Conservation (phyloP, 2,113 vertebrate species). For the Capra hircus region DNA sequence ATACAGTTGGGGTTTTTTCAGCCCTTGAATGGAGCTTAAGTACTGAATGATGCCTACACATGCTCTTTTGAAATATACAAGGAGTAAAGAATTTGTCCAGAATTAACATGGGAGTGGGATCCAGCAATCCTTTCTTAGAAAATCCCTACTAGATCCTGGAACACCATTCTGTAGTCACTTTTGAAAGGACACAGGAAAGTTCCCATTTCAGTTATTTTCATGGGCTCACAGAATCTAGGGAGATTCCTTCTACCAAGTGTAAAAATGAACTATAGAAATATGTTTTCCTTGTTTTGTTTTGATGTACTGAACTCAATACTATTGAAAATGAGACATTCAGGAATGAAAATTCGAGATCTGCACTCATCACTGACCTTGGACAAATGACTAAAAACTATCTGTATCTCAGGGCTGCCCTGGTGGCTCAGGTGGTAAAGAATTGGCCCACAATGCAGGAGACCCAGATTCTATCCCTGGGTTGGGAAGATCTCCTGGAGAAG, state of each 20-base stretch:
- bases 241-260: background rate
- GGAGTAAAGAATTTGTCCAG: background rate
- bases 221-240: background rate
- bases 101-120: background rate
- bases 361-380: background rate
- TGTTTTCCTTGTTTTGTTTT: background rate
- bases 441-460: background rate
- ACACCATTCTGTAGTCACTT: background rate
- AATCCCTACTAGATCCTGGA: background rate
- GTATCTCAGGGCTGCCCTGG: background rate
- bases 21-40: background rate
- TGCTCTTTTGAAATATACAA: background rate
- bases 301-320: background rate
- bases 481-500: background rate
- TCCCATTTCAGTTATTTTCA: background rate
- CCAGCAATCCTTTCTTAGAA: background rate
- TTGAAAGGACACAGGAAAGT: background rate
- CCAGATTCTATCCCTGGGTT: background rate
- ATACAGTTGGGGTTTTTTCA: background rate
- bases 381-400: background rate
- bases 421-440: background rate
- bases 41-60: background rate
- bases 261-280: background rate
- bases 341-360: background rate
- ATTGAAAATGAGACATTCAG: background rate